Percentiles rank a stretch among this genome's conserved stretches.
Conservation (phyloP, 1,140 invertebrate genomes). For the Rhopalosiphum padi region DNA sequence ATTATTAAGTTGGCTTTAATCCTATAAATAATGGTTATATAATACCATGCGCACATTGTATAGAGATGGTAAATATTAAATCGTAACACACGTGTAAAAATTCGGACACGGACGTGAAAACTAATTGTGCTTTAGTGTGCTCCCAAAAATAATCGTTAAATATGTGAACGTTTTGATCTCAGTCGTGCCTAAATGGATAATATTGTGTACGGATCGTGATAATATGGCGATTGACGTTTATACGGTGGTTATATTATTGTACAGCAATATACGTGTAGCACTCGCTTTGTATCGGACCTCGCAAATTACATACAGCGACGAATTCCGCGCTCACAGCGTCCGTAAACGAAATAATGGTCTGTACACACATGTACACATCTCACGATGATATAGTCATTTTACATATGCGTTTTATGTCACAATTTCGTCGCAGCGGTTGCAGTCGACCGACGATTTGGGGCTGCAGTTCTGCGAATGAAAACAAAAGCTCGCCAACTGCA, state of each 20-base stretch:
- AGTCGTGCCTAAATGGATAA: neutral
- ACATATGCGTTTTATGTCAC: neutral
- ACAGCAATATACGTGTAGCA: neutral
- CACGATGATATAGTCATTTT: neutral
- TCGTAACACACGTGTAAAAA: too few species aligned
- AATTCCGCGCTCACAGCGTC: neutral
- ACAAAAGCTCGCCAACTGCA: neutral
- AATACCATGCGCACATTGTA: too few species aligned
- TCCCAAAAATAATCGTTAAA: too few species aligned
- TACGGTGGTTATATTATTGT: neutral
- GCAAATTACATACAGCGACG: neutral
- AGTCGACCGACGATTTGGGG: neutral
- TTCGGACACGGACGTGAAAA: too few species aligned
- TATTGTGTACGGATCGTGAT: neutral
- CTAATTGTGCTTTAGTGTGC: too few species aligned
- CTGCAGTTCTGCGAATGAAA: neutral
- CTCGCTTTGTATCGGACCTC: neutral
- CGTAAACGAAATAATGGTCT: neutral
- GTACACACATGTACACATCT: neutral
- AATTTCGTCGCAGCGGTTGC: too few species aligned
- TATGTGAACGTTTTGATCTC: neutral
- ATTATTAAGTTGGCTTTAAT: too few species aligned
- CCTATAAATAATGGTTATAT: too few species aligned
- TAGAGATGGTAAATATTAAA: too few species aligned
- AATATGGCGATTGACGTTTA: neutral